Evolutionary conservation across 2,888 invertebrate species (phyloP).

Genomic region (Sabatieria punctata): DNA sequence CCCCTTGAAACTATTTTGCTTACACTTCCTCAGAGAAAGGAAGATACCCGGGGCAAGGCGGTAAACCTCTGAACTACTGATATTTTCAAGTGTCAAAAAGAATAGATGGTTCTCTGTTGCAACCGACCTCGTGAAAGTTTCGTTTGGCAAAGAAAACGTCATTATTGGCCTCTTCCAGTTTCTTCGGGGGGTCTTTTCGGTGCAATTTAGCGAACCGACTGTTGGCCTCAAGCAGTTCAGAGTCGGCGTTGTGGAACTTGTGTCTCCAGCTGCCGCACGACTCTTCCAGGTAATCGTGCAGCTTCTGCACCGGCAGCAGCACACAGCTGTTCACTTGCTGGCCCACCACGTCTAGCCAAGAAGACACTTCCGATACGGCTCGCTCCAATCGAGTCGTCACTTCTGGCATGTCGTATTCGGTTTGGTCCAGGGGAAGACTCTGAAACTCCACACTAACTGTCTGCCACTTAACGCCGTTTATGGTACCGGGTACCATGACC

Average conservation of each 20-base stretch:
- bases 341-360: slow-evolving; percentile 7
- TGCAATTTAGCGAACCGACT: slow-evolving; percentile 1
- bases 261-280: neutral
- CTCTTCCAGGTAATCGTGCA: slow-evolving; percentile 3
- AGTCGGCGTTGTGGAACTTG: neutral
- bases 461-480: no score
- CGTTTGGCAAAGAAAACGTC: neutral
- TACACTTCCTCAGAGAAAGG: no score
- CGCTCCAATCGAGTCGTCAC: neutral
- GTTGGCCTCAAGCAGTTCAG: neutral
- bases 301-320: slow-evolving; percentile 1
- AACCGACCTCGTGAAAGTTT: slow-evolving; percentile 6
- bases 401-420: neutral
- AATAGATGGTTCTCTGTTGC: no score
- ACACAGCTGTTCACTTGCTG: slow-evolving; percentile 8
- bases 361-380: neutral
- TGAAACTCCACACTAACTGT: no score
- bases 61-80: no score
- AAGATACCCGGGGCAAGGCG: no score
- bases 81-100: no score
- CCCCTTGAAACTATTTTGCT: no score
- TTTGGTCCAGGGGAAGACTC: slow-evolving; percentile 5
- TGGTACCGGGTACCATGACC: neutral
- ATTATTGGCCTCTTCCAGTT: slow-evolving; percentile 4
- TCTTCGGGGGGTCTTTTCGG: slow-evolving; percentile 4